phyloP scores from a whole-genome alignment of 2,113 vertebrate genomes.

The Mellivora capensis region DNA sequence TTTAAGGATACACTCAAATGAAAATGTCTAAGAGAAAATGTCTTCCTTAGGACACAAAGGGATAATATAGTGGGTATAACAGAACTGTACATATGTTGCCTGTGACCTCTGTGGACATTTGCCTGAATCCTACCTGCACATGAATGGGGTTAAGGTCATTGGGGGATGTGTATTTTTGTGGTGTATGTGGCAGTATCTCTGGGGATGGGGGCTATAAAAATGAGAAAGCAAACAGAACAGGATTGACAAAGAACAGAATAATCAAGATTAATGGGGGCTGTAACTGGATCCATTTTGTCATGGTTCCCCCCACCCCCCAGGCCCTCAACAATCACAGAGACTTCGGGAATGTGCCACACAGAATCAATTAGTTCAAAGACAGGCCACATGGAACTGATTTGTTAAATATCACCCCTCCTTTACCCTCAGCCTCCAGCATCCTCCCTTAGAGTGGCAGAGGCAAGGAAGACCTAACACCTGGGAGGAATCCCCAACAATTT shows the following conservation, averaged over 20 bases:
- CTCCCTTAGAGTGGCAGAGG: not conserved
- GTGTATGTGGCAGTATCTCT: conserved; percentile 20
- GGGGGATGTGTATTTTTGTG: conserved; percentile 8
- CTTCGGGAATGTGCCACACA: conserved; percentile 79
- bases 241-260: not conserved
- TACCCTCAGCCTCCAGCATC: not conserved
- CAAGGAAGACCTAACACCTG: not conserved
- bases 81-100: conserved; percentile 64
- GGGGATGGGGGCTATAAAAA: not conserved
- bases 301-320: conserved; percentile 18
- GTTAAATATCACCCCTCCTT: conserved; percentile 25
- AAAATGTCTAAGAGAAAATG: conserved; percentile 24
- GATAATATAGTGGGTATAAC: conserved; percentile 72
- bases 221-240: not conserved
- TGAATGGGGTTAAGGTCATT: conserved; percentile 42
- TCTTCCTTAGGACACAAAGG: conserved; percentile 68
- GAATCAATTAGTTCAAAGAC: conserved; percentile 5
- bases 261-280: conserved; percentile 59
- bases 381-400: not conserved
- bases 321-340: conserved; percentile 75
- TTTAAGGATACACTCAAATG: conserved; percentile 53
- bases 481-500: not conserved
- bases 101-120: conserved; percentile 61
- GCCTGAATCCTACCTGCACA: conserved; percentile 63
- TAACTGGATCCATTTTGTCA: conserved; percentile 62